phyloP scores from a whole-genome alignment of 2,113 vertebrate species.

The Platysteira castanea region DNA sequence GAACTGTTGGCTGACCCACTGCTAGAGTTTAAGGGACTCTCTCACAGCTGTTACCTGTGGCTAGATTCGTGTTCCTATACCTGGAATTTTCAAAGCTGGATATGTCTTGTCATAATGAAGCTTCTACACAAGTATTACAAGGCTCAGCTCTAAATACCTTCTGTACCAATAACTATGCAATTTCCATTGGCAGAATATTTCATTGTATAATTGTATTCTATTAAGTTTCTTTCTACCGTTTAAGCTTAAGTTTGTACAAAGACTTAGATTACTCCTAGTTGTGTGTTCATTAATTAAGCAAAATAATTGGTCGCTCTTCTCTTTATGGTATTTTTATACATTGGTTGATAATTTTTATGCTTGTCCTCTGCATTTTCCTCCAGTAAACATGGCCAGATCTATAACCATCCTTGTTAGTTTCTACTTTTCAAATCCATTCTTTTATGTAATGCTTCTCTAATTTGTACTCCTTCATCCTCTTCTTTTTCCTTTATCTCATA shows the following conservation, averaged over 20 bases:
- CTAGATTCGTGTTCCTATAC: neutral
- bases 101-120: neutral
- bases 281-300: neutral
- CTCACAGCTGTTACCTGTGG: neutral
- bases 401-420: neutral
- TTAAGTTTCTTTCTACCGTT: neutral
- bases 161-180: neutral
- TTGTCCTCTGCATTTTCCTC: neutral
- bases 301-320: neutral
- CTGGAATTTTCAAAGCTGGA: neutral
- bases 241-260: neutral
- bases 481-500: neutral
- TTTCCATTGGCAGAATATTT: neutral
- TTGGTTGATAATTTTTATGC: neutral
- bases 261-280: neutral
- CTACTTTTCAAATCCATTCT: neutral
- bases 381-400: neutral
- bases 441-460: neutral
- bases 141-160: neutral
- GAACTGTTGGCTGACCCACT: too few relatives aligned
- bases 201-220: neutral
- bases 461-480: neutral
- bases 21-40: too few relatives aligned
- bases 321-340: neutral
- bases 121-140: neutral